These are phyloP conservation scores for Equus przewalskii DNA, from an alignment of 2,113 vertebrate species.

Conservation along the genomic window DNA sequence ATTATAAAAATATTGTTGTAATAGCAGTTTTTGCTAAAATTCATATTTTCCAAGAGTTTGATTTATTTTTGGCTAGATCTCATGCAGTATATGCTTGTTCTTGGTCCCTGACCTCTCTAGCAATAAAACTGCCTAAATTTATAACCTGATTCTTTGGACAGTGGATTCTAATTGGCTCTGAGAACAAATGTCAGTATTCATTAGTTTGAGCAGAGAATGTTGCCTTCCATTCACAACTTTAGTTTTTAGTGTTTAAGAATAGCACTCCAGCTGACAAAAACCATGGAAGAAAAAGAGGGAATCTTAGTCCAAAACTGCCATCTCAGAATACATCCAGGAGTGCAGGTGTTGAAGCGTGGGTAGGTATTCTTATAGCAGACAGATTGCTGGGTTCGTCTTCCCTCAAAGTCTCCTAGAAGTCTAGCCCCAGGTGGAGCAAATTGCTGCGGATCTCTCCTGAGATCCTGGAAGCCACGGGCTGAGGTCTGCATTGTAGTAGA, in stretches of 20 bases:
- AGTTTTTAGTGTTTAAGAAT: constrained; percentile 35
- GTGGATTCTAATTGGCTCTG: not conserved
- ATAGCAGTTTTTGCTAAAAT: constrained; percentile 50
- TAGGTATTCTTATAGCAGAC: not conserved
- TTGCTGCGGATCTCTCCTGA: not conserved
- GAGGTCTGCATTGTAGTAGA: not conserved
- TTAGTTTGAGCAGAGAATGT: not conserved
- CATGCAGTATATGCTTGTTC: not conserved
- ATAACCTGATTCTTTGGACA: constrained; percentile 1
- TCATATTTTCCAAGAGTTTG: constrained; percentile 47
- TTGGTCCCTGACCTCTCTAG: not conserved
- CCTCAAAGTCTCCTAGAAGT: not conserved
- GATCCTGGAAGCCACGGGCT: not conserved
- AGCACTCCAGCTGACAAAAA: not conserved
- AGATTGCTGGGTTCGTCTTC: not conserved
- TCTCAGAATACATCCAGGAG: not conserved
- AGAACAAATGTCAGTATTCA: constrained; percentile 57
- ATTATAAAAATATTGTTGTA: not conserved
- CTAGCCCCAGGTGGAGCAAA: not conserved
- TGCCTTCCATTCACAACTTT: constrained; percentile 42
- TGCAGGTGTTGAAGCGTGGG: not conserved
- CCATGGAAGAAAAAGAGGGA: not conserved
- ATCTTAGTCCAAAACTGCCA: not conserved
- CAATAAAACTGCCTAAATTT: constrained; percentile 38
- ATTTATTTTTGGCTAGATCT: constrained; percentile 19